These are phyloP conservation scores for Pseudomyrmex sp. DNA, from an alignment of 1,140 invertebrate species.

Conservation along the genomic window DNA sequence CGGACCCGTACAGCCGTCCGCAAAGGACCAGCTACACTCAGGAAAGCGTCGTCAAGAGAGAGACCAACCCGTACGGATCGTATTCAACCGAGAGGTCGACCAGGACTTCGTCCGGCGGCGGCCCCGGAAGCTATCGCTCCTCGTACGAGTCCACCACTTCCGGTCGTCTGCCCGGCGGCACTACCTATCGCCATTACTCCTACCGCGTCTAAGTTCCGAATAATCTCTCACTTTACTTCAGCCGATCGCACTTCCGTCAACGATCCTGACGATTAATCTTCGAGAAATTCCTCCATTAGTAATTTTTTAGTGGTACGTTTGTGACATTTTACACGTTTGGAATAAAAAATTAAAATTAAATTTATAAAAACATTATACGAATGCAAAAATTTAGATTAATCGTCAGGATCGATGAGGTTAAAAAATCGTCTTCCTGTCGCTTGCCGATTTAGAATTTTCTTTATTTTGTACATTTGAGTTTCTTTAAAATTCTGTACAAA, in stretches of 20 bases:
- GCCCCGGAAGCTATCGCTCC: constrained; percentile 91
- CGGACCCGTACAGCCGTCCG: constrained; percentile 86
- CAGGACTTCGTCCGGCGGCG: constrained; percentile 88
- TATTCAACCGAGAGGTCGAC: constrained; percentile 90
- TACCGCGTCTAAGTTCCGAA: constrained; percentile 91
- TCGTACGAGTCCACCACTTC: constrained; percentile 91
- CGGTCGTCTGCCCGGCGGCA: constrained; percentile 92
- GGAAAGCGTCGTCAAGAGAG: constrained; percentile 88
- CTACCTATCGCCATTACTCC: constrained; percentile 92
- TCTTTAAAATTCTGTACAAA: constrained; percentile 21
- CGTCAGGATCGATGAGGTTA: constrained; percentile 49
- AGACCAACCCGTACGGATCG: constrained; percentile 87
- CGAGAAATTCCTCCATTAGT: neutral
- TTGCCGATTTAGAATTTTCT: neutral
- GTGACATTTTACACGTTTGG: neutral
- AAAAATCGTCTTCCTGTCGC: constrained; percentile 17
- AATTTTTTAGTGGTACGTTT: neutral
- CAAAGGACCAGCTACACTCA: constrained; percentile 87
- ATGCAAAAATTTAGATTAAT: neutral
- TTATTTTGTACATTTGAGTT: constrained; percentile 40
- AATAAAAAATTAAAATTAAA: neutral
- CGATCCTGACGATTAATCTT: constrained; percentile 33
- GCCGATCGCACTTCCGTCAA: constrained; percentile 15
- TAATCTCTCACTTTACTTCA: neutral
- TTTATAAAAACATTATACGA: neutral